Base-by-base conservation (phyloP, 2,113 vertebrate species). In the Cyprichromis sp. region DNA sequence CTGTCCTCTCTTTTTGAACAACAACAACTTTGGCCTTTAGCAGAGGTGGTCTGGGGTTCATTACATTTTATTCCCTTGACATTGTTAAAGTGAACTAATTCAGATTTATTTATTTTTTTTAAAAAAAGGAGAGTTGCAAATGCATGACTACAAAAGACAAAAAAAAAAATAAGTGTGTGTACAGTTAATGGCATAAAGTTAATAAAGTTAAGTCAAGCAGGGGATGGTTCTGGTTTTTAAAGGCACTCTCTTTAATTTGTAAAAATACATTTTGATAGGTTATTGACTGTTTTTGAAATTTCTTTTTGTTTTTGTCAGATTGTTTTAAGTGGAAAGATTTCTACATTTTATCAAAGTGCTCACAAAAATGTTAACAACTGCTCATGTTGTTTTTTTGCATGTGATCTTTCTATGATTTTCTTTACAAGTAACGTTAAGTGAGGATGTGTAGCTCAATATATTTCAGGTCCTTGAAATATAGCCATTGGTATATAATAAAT, bases 1-100 rank as follows among this genome's bases (percentile, higher is more conserved):
- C 87, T 17, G 86, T 82, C 92, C 91, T 93, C 91, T 90, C 88
- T 66, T 79, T 84, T 76, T 94, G 91, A 92, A 91, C 92, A 91
- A 82, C 86, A 85, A 87, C 80, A 88, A 92, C 86, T 94, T 81
- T 92, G 94, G 92, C 92, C 91, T 85, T 31, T 54, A 24, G 84
- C 81, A 84, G 79, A 57, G 68, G 86, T 71, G 53, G 81, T 40
- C 50, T 85, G 52, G 88, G 79, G 66, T 42, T 88, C 73, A 68
- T 90, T 86, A 85, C 42, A 82, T 89, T 85, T 91, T 79, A 88
- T 86, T 82, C 50, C 66, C 86, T 86, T 88, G 66, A 90, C 81
- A 82, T 80, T 86, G 80, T 85, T 78, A 16, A 82, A 54, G 31
- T 84, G 84, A 88, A 76, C 17, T 29, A n/a, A 86, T 76, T 91